Base-by-base conservation (phyloP, 2,113 vertebrate species). In the Sturnira hondurensis region DNA sequence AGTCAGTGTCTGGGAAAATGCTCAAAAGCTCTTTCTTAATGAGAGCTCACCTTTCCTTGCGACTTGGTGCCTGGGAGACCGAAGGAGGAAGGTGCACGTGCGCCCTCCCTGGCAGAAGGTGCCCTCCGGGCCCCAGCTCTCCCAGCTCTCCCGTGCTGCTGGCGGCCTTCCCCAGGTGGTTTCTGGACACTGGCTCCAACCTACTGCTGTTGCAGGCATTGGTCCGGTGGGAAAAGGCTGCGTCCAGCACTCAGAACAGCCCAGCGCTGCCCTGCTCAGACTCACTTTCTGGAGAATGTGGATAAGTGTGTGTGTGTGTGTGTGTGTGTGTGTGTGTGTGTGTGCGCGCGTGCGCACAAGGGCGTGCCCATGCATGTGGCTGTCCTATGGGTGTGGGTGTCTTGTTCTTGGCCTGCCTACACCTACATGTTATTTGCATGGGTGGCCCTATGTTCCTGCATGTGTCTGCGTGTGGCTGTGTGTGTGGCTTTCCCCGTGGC, bases 51-150 rank as follows among this genome's bases (percentile, higher is more conserved):
- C 47, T 93, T 58, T 61, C 17, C 11, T 87, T 58, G n/a, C 13
- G 26, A 15, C 1, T 80, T 5, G 50, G 20, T 11, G 31, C 12
- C 28, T 36, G 36, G 17, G 56, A 61, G 14, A 20, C 3, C 7
- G 65, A 86, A 24, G 74, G 50, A 14, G n/a, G 70, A 45, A 52
- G 24, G 43, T 14, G 36, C 12, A 20, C 4, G 22, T 26, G 28
- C 14, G 19, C 24, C 47, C 47, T 54, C 83, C 0, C 5, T 1
- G 4, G 10, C 8, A 17, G 14, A 11, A 26, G 26, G 9, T 5
- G 43, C 71, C 26, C 45, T 24, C 13, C 1, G 0, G 3, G 43
- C 10, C 28, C 16, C 2, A 0, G 24, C 5, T 61, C 28, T 11
- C 28, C 16, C 2, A 0, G 24, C 5, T 61, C 28, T 11, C 2